These are phyloP conservation scores for Saccostrea glomerata DNA, from an alignment of 1,140 invertebrate species.

Conservation along the genomic window DNA sequence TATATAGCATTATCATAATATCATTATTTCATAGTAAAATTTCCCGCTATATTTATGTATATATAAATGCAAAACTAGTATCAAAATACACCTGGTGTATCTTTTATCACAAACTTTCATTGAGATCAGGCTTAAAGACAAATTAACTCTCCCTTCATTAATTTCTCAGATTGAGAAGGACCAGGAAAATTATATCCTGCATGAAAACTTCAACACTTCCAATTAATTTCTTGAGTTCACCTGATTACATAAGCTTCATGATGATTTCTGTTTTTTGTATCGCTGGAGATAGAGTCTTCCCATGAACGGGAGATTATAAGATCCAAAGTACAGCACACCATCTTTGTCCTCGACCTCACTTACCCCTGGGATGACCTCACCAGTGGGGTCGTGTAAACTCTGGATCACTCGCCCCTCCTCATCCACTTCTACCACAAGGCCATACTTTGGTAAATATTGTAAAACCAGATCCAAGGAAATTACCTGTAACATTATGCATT, in stretches of 20 bases:
- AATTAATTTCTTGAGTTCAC: too few relatives aligned
- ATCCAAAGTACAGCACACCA: constrained; percentile 83
- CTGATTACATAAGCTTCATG: neutral
- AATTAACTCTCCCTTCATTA: too few relatives aligned
- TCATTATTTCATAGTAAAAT: too few relatives aligned
- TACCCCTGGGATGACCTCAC: constrained; percentile 69
- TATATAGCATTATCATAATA: too few relatives aligned
- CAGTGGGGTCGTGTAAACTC: constrained; percentile 77
- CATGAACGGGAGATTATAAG: constrained; percentile 68
- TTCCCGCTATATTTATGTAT: too few relatives aligned
- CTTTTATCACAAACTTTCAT: too few relatives aligned
- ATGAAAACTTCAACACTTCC: too few relatives aligned
- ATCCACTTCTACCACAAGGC: constrained; percentile 78
- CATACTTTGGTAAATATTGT: constrained; percentile 83
- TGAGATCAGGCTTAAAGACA: too few relatives aligned
- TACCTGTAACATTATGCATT: constrained; percentile 75
- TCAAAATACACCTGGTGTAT: too few relatives aligned
- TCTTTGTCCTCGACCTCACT: constrained; percentile 78
- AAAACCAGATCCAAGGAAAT: constrained; percentile 79
- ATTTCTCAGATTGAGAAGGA: too few relatives aligned
- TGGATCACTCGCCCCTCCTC: constrained; percentile 74
- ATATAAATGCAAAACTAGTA: too few relatives aligned
- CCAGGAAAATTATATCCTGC: too few relatives aligned
- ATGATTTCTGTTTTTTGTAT: constrained; percentile 1
- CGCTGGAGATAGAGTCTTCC: constrained; percentile 61